Evolutionary conservation across 2,888 invertebrate species (phyloP).

Genomic region (Dynastes grantii): DNA sequence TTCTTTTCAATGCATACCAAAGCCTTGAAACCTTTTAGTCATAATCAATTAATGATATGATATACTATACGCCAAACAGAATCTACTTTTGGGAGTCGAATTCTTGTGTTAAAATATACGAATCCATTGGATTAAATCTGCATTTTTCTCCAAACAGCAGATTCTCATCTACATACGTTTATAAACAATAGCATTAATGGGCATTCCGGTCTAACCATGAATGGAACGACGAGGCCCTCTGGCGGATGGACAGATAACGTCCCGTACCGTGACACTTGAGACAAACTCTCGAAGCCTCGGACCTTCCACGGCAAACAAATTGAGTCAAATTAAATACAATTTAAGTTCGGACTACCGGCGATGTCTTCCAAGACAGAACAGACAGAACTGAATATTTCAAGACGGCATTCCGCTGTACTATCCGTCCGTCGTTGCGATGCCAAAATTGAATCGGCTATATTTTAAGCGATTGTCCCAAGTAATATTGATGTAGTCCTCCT

Average conservation of each 20-base stretch:
- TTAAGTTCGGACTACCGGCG: constrained; percentile 1
- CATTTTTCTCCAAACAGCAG: neutral
- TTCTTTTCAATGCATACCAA: no score
- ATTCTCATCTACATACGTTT: constrained; percentile 8
- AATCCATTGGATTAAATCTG: no score
- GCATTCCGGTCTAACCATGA: neutral
- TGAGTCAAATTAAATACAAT: constrained; percentile 36
- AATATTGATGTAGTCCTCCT: constrained; percentile 45
- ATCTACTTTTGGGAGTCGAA: no score
- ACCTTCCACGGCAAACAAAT: constrained; percentile 20
- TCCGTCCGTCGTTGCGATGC: neutral
- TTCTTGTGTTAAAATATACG: no score
- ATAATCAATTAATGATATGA: no score
- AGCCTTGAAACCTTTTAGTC: no score
- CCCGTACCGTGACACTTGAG: constrained; percentile 4
- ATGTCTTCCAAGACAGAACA: constrained; percentile 9
- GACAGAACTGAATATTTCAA: constrained; percentile 35
- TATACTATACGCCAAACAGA: no score
- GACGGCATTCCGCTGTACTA: neutral
- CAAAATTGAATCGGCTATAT: constrained; percentile 31
- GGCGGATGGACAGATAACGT: constrained; percentile 1
- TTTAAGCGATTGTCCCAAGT: constrained; percentile 8
- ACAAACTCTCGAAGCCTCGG: constrained; percentile 4
- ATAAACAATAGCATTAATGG: constrained; percentile 11
- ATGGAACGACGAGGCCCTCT: neutral